Conservation (phyloP, 2,888 invertebrate species). For the Stomorhina lunata region DNA sequence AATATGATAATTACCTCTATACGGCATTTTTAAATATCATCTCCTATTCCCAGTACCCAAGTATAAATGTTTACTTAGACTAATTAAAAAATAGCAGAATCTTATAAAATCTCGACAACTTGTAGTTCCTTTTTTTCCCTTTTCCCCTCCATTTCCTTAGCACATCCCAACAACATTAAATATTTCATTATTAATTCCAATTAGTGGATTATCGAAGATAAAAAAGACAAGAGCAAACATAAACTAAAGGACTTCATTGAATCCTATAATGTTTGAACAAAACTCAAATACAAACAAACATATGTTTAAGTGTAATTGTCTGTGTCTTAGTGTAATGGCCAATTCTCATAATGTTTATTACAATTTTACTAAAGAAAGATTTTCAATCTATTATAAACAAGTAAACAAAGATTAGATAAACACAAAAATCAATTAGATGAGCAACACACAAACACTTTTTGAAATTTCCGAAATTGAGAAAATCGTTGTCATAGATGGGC, state of each 20-base stretch:
- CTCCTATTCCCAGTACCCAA: not conserved
- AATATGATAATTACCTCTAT: conserved; percentile 36
- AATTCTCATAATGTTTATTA: conserved; percentile 6
- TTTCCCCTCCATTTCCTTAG: not conserved
- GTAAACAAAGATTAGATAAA: conserved; percentile 35
- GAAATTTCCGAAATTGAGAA: no score
- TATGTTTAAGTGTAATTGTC: not conserved
- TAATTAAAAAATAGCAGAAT: conserved; percentile 20
- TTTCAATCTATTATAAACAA: not conserved
- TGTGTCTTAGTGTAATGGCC: not conserved
- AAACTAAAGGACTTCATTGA: not conserved
- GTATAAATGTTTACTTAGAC: not conserved
- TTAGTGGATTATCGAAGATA: conserved; percentile 21
- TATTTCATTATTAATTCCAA: conserved; percentile 44
- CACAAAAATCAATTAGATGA: conserved; percentile 51
- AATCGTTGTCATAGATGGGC: no score
- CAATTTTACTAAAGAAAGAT: conserved; percentile 10
- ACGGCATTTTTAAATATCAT: not conserved
- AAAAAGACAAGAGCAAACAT: not conserved
- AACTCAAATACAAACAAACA: not conserved
- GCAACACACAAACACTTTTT: not conserved
- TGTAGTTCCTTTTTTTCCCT: not conserved
- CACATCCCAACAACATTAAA: not conserved
- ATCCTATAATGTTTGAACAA: not conserved
- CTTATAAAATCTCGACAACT: not conserved